Evolutionary conservation across 2,888 invertebrate genomes (phyloP), one percentile per base, ranked within the genome.

Genomic region (Chrysolina americana): DNA sequence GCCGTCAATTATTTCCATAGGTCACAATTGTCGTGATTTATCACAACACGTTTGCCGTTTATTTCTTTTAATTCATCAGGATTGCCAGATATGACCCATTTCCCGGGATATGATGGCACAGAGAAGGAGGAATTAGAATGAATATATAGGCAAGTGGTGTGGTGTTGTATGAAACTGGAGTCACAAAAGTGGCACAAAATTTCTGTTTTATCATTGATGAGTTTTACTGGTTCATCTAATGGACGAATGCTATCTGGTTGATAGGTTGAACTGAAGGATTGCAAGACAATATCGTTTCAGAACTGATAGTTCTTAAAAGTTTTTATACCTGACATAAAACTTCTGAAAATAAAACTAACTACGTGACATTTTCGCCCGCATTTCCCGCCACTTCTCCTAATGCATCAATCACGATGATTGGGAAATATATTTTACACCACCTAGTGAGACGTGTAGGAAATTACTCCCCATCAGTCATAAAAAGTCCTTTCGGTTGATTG

Each of bases 401-500:
- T 19, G 53, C 53, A 53, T 53, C 53, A 53, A 53, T 53, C 53
- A 21, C 21, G 53, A 53, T 23, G 53, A 53, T 53, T 53, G 53
- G 13, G 21, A 53, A 53, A 53, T 53, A 21, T 19, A 13, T 53
- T 53, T 53, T 53, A 53, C 21, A 53, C 21, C 53, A 53, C 53
- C 53, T 53, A 53, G 11, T 53, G 11, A 19, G 53, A 53, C 53
- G 21, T 53, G 21, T 11, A 17, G 53, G 53, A 53, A 21, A 53
- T 53, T 19, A 11, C 53, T 53, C 53, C 11, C 9, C 53, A 53
- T 21, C 19, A 19, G 53, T 53, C 21, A 53, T 53, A 53, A 53
- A 53, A 53, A 21, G 19, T 15, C 53, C 21, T 11, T 53, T 53
- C 21, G 21, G 10, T 53, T 11, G 53, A 53, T 53, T 53, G 21